A percentile compares a stretch with the other conserved stretches of the same genome.
Evolutionary conservation across 2,113 vertebrate genomes (phyloP).

Genomic region (Clarias magur): DNA sequence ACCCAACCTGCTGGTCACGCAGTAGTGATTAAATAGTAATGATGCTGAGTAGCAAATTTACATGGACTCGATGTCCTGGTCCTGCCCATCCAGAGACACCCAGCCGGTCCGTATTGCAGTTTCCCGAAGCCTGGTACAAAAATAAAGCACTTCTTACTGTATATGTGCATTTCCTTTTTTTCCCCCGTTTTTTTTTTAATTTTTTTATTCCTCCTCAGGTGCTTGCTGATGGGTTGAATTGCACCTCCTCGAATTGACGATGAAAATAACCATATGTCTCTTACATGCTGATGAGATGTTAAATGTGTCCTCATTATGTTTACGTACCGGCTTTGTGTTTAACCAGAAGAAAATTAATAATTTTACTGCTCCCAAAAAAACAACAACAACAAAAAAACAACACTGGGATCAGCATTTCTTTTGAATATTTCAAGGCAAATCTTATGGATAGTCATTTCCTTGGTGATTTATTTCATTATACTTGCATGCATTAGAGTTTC

Average conservation of each 20-base stretch:
- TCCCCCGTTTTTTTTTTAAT: not conserved
- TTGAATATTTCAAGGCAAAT: slow-evolving; percentile 16
- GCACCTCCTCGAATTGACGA: slow-evolving; percentile 33
- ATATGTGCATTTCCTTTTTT: slow-evolving; percentile 16
- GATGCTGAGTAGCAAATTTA: slow-evolving; percentile 32
- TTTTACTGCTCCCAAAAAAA: not conserved
- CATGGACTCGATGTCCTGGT: slow-evolving; percentile 30
- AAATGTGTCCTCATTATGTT: not conserved
- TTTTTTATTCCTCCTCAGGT: not conserved
- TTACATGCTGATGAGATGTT: not conserved
- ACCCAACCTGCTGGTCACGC: not conserved
- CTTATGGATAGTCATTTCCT: not conserved
- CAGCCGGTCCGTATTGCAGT: slow-evolving; percentile 4
- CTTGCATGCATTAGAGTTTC: slow-evolving; percentile 47
- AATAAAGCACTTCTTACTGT: slow-evolving; percentile 35
- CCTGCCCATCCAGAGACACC: slow-evolving; percentile 1
- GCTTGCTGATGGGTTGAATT: slow-evolving; percentile 26
- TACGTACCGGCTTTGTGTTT: not conserved
- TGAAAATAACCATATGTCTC: slow-evolving; percentile 2
- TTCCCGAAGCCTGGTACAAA: slow-evolving; percentile 43
- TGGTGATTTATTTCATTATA: slow-evolving; percentile 35
- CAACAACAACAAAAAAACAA: not conserved
- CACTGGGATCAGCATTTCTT: not conserved
- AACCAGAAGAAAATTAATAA: not conserved
- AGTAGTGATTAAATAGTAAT: slow-evolving; percentile 16